These are phyloP conservation scores for Drosophila parthenogenetica DNA, from an alignment of 2,888 invertebrate species.

Conservation along the genomic window DNA sequence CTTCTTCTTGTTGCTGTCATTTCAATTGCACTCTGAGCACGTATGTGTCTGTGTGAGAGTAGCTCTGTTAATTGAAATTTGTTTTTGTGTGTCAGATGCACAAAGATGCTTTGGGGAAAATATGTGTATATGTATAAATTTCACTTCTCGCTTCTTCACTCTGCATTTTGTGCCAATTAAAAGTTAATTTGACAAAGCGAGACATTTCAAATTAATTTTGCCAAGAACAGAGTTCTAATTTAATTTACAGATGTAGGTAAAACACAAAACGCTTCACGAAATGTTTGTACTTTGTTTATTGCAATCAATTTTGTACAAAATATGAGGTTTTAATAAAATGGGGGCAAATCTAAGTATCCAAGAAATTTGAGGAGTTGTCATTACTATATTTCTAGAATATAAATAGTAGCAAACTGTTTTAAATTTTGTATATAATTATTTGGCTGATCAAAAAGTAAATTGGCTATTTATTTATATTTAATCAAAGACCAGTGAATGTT, in stretches of 20 bases:
- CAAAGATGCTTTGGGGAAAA: conserved; percentile 32
- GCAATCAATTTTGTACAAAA: neutral
- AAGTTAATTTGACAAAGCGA: conserved; percentile 79
- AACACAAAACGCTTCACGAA: neutral
- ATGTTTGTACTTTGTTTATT: neutral
- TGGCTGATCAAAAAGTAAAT: too few relatives aligned
- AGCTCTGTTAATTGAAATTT: conserved; percentile 68
- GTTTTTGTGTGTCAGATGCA: conserved; percentile 74
- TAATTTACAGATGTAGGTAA: conserved; percentile 57
- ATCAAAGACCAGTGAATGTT: too few relatives aligned
- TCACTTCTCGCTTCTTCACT: conserved; percentile 7
- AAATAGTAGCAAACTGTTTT: neutral
- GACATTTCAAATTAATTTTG: conserved; percentile 75
- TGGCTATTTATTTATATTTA: too few relatives aligned
- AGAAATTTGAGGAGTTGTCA: too few relatives aligned
- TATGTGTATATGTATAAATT: neutral
- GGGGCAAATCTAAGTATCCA: too few relatives aligned
- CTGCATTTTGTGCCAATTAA: conserved; percentile 69
- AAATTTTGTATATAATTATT: neutral
- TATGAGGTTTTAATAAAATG: neutral
- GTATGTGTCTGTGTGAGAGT: conserved; percentile 10
- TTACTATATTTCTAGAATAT: neutral
- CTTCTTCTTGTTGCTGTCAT: conserved; percentile 41
- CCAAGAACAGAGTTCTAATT: conserved; percentile 70
- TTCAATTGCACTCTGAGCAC: conserved; percentile 45